Percentiles rank a stretch among this genome's conserved stretches.
These are phyloP conservation scores for Pecten maximus DNA, from an alignment of 2,888 invertebrate genomes.

Conservation along the genomic window DNA sequence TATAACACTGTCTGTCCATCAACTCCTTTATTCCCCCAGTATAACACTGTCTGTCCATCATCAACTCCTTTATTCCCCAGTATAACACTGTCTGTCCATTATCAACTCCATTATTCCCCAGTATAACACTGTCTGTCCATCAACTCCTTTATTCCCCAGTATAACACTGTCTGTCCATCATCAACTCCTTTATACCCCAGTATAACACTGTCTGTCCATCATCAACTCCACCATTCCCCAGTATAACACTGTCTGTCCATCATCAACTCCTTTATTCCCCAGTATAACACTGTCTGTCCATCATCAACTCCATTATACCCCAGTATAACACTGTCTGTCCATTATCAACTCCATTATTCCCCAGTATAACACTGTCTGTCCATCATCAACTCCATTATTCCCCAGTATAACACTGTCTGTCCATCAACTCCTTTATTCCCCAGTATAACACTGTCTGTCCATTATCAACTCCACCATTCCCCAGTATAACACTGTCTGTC, in stretches of 20 bases:
- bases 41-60: constrained; percentile 84
- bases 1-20: constrained; percentile 2
- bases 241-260: neutral
- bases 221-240: neutral
- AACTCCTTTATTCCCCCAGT: no score
- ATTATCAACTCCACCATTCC: neutral
- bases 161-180: neutral
- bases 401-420: neutral
- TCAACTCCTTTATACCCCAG: neutral
- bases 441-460: neutral
- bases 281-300: neutral
- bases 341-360: neutral
- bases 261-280: no score
- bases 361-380: neutral
- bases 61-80: no score
- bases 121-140: neutral
- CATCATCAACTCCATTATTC: neutral
- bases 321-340: neutral
- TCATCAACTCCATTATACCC: neutral
- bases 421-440: no score
- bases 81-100: no score
- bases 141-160: neutral
- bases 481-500: neutral
- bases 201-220: neutral
- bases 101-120: no score